Base-by-base conservation (phyloP, 2,113 vertebrate species). In the Siniperca knerii region DNA sequence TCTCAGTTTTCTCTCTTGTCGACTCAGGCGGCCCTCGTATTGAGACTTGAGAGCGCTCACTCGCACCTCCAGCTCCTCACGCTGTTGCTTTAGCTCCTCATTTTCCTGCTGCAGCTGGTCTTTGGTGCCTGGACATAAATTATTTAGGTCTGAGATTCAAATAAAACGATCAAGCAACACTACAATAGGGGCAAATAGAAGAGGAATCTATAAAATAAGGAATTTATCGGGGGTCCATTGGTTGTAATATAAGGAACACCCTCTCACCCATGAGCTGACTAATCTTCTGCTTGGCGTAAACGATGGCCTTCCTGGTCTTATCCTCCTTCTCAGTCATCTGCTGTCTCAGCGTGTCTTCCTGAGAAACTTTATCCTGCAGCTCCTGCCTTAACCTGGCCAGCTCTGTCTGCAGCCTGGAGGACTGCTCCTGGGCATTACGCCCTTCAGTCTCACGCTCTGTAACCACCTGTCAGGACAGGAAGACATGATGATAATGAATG, bases 1-100 rank as follows among this genome's bases (percentile, higher is more conserved):
- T 68, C 96, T 83, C 25, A 99, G 96, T 72, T 99, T 98, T 77
- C 98, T 95, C 92, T 99, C 98, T 87, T 98, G 96, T 5, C 98
- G 96, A 92, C 96, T 97, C 86, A 99, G 97, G 1, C 97, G 96
- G 6, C 98, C 97, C 89, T 99, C 98, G 0, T 98, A 99, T 15
- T 99, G 98, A 0, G 98, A 99, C 88, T 98, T 98, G 0, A 99
- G 95, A 0, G 98, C 98, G 0, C 96, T 98, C 94, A 99, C 96
- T 29, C 98, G 96, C 68, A 98, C 98, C 88, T 99, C 98, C 82
- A 98, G 29, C 72, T 99, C 98, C 4, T 99, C 97, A 46, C 96
- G 97, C 91, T 98, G 97, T 75, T 97, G 97, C 91, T 98, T 98
- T 74, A 98, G 94, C 88, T 99, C 98, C 55, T 98, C 98, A 0